Base-by-base conservation (phyloP, 2,113 vertebrate genomes). In the Lophius piscatorius region DNA sequence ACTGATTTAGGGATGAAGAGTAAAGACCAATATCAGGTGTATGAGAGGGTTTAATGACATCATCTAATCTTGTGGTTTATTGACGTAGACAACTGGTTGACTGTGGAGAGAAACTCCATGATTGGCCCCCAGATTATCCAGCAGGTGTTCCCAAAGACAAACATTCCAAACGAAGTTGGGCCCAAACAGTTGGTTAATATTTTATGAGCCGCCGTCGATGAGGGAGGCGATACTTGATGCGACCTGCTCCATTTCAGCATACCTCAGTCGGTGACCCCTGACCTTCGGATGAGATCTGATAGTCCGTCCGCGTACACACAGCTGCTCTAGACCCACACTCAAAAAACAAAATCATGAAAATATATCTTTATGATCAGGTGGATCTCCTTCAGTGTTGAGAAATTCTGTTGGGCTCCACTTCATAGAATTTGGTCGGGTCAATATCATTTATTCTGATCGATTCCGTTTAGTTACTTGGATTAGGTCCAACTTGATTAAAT, bases 101-200 rank as follows among this genome's bases (percentile, higher is more conserved):
- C 48, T 42, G 22, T 11, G 21, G 41, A 13, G 56, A 40, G n/a
- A 13, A 26, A 24, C 20, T 26, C 29, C 46, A 80, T 33, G 51
- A 49, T 65, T n/a, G n/a, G 6, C 6, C 3, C 9, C 6, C 26
- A 8, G 14, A 59, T 39, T 62, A 59, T 70, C 70, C 74, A 54
- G 58, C 70, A 75, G 72, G 82, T 82, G 85, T 85, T 69, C 70
- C 70, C 60, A 73, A 85, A 88, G 66, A 73, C 63, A 39, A n/a
- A 50, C 85, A 89, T 90, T 90, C 83, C 77, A 70, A 77, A 69
- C 76, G 83, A 84, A 82, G 59, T 54, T 81, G 39, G 35, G 51
- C 26, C 55, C 65, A 78, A 87, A 83, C 78, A 83, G 77, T 74
- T 89, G 83, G 83, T 73, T 82, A 66, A 82, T 84, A 76, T 86